Evolutionary conservation across 1,140 invertebrate species (phyloP).

Genomic region (Drosophila ficusphila): DNA sequence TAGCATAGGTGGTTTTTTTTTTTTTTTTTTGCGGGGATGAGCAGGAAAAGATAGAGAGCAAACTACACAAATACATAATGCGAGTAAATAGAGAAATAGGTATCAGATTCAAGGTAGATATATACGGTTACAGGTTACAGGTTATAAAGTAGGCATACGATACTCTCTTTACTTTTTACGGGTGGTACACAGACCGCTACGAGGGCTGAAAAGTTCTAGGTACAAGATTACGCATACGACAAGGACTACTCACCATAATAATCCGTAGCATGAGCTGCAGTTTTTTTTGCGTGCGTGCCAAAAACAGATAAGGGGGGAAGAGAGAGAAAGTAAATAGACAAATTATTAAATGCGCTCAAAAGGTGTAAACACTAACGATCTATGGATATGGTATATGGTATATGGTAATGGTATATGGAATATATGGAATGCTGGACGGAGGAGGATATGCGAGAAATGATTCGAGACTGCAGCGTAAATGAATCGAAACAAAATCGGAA

Average conservation of each 20-base stretch:
- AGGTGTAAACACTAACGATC: conserved; percentile 37
- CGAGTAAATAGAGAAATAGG: conserved; percentile 8
- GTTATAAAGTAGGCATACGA: conserved; percentile 13
- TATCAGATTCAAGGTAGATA: conserved; percentile 2
- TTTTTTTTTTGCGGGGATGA: too few species aligned
- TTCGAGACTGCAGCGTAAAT: conserved; percentile 7
- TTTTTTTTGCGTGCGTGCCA: conserved; percentile 80
- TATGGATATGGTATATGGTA: conserved; percentile 7
- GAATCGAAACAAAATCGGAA: conserved; percentile 4
- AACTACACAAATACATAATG: conserved; percentile 26
- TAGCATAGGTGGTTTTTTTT: not conserved
- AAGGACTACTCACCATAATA: conserved; percentile 97
- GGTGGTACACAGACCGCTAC: conserved; percentile 34
- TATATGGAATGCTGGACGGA: conserved; percentile 1
- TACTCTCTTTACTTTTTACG: conserved; percentile 33
- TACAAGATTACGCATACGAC: conserved; percentile 84
- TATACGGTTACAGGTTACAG: conserved; percentile 18
- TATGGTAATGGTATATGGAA: not conserved
- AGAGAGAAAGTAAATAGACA: conserved; percentile 77
- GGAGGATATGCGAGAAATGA: conserved; percentile 1
- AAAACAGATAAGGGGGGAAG: conserved; percentile 72
- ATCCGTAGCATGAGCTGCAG: conserved; percentile 96
- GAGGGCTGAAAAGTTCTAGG: conserved; percentile 50
- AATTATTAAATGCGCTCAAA: conserved; percentile 78
- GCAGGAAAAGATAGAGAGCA: conserved; percentile 7